Percentiles rank a stretch among this genome's conserved stretches.
These are phyloP conservation scores for Aphaenogaster ashmeadi DNA, from an alignment of 1,140 invertebrate species.

Conservation along the genomic window DNA sequence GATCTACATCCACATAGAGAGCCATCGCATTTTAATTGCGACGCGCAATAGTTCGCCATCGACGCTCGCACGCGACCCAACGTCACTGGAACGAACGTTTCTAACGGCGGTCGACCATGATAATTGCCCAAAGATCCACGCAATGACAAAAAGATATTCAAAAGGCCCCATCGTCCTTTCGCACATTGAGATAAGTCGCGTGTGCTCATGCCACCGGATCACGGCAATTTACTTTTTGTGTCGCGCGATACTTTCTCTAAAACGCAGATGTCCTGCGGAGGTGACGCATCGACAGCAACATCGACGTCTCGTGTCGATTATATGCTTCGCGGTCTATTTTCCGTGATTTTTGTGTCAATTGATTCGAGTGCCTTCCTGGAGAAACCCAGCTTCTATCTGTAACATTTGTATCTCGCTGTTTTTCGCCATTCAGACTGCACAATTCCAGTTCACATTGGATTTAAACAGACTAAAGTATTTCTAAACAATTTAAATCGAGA, in stretches of 20 bases:
- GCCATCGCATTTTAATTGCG: conserved; percentile 32
- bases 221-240: conserved; percentile 78
- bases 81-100: conserved; percentile 31
- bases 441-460: neutral
- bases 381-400: conserved; percentile 22
- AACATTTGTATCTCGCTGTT: neutral
- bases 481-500: too few relatives aligned
- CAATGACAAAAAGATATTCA: conserved; percentile 15
- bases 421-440: neutral
- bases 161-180: neutral
- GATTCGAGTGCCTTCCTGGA: neutral
- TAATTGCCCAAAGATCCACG: conserved; percentile 30
- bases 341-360: conserved; percentile 35
- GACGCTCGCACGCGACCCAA: conserved; percentile 21
- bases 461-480: neutral
- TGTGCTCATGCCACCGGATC: conserved; percentile 46
- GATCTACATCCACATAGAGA: conserved; percentile 42
- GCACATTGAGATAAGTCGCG: conserved; percentile 45
- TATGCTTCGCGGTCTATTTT: conserved; percentile 73
- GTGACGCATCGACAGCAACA: conserved; percentile 61
- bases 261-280: conserved; percentile 54
- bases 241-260: conserved; percentile 80
- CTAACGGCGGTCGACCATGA: conserved; percentile 5
- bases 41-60: conserved; percentile 32
- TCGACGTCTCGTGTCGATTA: conserved; percentile 66